A percentile compares a stretch with the other conserved stretches of the same genome.
Evolutionary conservation across 2,113 vertebrate species (phyloP).

Genomic region (Romanogobio albipinnatus): DNA sequence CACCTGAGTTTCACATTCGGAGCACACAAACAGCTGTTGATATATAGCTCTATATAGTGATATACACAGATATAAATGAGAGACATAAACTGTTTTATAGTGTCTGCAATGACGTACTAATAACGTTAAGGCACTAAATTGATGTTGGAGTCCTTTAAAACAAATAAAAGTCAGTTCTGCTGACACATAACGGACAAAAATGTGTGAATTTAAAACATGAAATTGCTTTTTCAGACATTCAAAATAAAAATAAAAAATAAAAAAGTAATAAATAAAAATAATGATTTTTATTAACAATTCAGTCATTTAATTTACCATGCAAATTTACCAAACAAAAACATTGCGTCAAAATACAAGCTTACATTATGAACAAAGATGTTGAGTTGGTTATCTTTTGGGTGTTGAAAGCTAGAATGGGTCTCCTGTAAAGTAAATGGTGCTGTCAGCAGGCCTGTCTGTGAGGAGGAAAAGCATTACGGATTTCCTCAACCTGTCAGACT

Average conservation of each 20-base stretch:
- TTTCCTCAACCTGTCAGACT: constrained; percentile 53
- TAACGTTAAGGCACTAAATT: constrained; percentile 26
- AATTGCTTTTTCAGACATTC: neutral
- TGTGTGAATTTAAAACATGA: neutral
- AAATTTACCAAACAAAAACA: neutral
- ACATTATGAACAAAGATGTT: constrained; percentile 25
- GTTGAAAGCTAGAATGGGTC: constrained; percentile 42
- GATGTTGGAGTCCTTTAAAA: neutral
- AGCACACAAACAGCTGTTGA: constrained; percentile 60
- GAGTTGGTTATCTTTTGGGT: constrained; percentile 6
- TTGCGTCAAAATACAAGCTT: neutral
- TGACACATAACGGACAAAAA: neutral
- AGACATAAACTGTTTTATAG: constrained; percentile 38
- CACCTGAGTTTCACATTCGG: constrained; percentile 55
- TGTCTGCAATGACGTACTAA: constrained; percentile 11
- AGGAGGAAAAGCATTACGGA: constrained; percentile 60
- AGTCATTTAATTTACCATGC: neutral
- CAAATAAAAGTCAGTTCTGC: neutral
- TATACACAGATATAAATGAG: neutral
- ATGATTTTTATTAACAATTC: neutral
- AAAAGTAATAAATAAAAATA: too few species aligned
- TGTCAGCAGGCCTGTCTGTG: constrained; percentile 57
- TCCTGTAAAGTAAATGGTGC: constrained; percentile 59
- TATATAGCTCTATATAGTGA: constrained; percentile 38
- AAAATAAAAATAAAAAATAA: neutral